Evolutionary conservation across 2,797 vertebrate species (phyloP).

Genomic region (Sebastolobus altivelis): DNA sequence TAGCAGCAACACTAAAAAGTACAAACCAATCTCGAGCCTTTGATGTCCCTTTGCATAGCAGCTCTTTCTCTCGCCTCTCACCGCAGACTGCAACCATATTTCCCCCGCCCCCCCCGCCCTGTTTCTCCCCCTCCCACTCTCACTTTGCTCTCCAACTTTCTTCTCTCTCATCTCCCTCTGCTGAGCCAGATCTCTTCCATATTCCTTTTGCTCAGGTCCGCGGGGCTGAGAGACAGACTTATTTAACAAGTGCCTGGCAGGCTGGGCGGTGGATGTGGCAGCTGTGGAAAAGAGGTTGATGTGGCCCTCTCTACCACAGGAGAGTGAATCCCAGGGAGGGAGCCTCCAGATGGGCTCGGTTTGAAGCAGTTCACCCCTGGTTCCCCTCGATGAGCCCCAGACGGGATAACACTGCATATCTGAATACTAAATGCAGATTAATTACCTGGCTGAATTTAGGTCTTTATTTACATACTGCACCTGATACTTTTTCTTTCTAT

Average conservation of each 20-base stretch:
- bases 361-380: constrained; percentile 76
- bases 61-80: constrained; percentile 45
- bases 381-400: constrained; percentile 71
- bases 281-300: constrained; percentile 74
- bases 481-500: constrained; percentile 22
- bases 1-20: constrained; percentile 62
- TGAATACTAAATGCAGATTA: constrained; percentile 77
- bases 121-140: constrained; percentile 63
- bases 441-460: constrained; percentile 67
- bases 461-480: constrained; percentile 61
- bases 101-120: constrained; percentile 45
- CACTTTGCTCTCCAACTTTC: constrained; percentile 71
- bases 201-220: constrained; percentile 69
- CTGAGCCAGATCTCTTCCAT: constrained; percentile 68
- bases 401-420: constrained; percentile 74
- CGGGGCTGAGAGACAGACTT: constrained; percentile 70
- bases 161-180: constrained; percentile 65
- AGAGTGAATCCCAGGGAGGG: constrained; percentile 79
- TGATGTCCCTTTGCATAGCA: constrained; percentile 70
- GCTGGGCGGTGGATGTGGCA: constrained; percentile 73
- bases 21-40: constrained; percentile 62
- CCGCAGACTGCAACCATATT: constrained; percentile 42
- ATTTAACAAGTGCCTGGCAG: constrained; percentile 79
- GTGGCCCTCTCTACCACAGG: constrained; percentile 69
- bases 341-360: constrained; percentile 83